A percentile compares a stretch with the other conserved stretches of the same genome.
Evolutionary conservation across 1,140 invertebrate genomes (phyloP).

Genomic region (Zophobas morio): DNA sequence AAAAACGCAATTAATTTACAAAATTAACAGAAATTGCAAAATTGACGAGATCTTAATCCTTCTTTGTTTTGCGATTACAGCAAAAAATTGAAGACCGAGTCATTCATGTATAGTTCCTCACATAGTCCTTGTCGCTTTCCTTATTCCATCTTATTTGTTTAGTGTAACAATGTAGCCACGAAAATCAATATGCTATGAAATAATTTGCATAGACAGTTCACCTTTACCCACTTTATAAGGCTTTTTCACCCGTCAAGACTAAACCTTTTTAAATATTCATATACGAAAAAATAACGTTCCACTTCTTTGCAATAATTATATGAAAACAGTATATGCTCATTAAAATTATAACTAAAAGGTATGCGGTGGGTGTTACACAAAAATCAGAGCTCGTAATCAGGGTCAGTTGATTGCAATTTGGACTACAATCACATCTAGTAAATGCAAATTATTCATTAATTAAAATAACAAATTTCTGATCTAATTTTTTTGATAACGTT

Average conservation of each 20-base stretch:
- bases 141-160: not conserved
- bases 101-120: not conserved
- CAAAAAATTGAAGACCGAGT: not conserved
- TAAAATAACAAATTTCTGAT: not conserved
- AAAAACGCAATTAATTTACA: not conserved
- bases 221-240: slow-evolving; percentile 11
- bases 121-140: not conserved
- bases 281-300: not conserved
- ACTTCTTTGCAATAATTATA: slow-evolving; percentile 8
- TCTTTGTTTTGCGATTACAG: not conserved
- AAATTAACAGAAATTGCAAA: not conserved
- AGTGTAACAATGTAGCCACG: not conserved
- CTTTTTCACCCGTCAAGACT: no score
- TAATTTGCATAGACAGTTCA: slow-evolving; percentile 9
- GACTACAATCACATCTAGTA: not conserved
- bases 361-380: slow-evolving; percentile 20
- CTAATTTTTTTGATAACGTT: not conserved
- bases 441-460: not conserved
- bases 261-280: no score
- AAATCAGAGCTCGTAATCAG: slow-evolving; percentile 1
- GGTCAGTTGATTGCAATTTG: slow-evolving; percentile 14
- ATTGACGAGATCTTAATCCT: not conserved
- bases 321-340: not conserved
- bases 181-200: not conserved
- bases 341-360: not conserved